Conservation (phyloP, 2,888 invertebrate species). For the Marasmarcha lunaedactyla region DNA sequence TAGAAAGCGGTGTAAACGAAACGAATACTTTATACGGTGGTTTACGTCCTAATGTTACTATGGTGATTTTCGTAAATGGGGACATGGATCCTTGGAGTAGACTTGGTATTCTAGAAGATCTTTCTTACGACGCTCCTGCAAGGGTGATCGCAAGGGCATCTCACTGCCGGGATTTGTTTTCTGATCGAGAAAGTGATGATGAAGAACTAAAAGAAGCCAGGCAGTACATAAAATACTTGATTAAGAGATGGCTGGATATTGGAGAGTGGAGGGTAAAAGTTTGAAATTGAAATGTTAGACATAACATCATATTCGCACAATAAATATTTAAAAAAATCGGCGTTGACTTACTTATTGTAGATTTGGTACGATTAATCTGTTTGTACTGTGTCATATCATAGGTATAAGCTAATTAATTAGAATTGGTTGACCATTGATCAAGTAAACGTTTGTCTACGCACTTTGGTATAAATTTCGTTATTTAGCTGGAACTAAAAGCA, state of each 20-base stretch:
- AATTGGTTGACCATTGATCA: too few species aligned
- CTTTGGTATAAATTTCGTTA: too few species aligned
- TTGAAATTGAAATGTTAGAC: not conserved
- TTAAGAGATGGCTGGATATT: constrained; percentile 46
- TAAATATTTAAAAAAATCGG: too few species aligned
- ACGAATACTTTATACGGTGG: constrained; percentile 65
- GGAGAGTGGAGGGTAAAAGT: constrained; percentile 18
- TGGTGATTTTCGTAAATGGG: constrained; percentile 72
- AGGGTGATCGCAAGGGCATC: constrained; percentile 36
- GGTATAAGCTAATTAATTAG: too few species aligned
- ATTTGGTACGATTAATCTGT: too few species aligned
- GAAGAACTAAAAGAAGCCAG: constrained; percentile 45
- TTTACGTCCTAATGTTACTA: constrained; percentile 50
- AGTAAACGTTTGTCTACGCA: too few species aligned
- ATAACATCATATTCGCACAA: too few species aligned
- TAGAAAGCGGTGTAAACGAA: constrained; percentile 38
- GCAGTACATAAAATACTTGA: constrained; percentile 36
- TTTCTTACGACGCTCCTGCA: constrained; percentile 44
- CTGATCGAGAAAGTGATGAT: constrained; percentile 28
- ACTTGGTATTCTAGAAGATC: constrained; percentile 56
- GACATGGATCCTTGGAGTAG: constrained; percentile 71
- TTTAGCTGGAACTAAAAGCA: too few species aligned
- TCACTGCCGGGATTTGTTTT: constrained; percentile 43
- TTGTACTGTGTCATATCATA: too few species aligned
- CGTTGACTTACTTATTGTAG: too few species aligned